Conservation (phyloP, 2,888 invertebrate genomes). For the Clunio marinus region DNA sequence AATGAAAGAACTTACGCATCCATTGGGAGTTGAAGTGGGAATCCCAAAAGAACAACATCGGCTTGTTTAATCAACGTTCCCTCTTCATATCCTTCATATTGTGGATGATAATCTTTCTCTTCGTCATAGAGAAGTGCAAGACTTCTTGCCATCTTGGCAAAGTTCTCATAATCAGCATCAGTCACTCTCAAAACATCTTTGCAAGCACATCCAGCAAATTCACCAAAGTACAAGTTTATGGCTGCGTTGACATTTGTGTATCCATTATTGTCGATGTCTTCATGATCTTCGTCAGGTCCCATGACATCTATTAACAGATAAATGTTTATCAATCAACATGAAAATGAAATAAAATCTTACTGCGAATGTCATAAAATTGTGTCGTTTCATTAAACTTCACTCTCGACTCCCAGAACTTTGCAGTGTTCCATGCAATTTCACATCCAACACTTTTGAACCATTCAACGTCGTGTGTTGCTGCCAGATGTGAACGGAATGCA, state of each 20-base stretch:
- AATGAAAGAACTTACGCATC: conserved; percentile 48
- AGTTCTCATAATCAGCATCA: conserved; percentile 49
- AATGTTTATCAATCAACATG: not conserved
- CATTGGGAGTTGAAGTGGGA: conserved; percentile 56
- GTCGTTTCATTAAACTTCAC: conserved; percentile 54
- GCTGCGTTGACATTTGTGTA: conserved; percentile 49
- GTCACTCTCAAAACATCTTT: conserved; percentile 42
- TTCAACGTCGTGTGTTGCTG: conserved; percentile 43
- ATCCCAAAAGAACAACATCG: conserved; percentile 57
- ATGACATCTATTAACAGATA: conserved; percentile 53
- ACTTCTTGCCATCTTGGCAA: conserved; percentile 55
- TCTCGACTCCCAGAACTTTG: conserved; percentile 58
- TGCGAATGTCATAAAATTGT: conserved; percentile 53
- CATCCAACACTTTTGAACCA: conserved; percentile 56
- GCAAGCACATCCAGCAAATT: conserved; percentile 40
- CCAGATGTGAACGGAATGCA: conserved; percentile 49
- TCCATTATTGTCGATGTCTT: conserved; percentile 56
- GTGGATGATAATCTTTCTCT: conserved; percentile 56
- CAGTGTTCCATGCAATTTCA: conserved; percentile 56
- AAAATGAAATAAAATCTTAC: conserved; percentile 46
- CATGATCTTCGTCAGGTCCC: conserved; percentile 63
- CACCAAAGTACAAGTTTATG: conserved; percentile 39
- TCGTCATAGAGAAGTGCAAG: conserved; percentile 54
- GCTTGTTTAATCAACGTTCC: conserved; percentile 57
- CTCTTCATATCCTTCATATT: conserved; percentile 55